These are phyloP conservation scores for Theretra japonica DNA, from an alignment of 2,888 invertebrate genomes.

Conservation along the genomic window DNA sequence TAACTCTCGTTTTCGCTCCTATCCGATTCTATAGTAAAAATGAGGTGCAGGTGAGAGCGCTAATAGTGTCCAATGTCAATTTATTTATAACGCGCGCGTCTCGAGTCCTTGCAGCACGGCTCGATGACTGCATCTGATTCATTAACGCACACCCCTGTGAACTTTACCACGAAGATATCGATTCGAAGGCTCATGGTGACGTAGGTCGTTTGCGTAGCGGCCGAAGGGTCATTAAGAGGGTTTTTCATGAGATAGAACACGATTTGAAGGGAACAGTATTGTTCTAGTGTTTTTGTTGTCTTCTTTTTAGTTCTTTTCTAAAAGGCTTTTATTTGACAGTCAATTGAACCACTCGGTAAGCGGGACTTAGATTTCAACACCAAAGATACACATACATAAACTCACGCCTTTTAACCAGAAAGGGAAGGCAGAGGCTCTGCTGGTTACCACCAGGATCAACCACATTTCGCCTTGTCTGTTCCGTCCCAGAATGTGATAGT, in stretches of 20 bases:
- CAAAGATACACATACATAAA: no score
- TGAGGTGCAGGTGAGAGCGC: background rate
- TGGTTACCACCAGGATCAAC: no score
- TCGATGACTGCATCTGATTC: slow-evolving; percentile 19
- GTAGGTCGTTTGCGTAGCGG: background rate
- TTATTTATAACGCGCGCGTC: slow-evolving; percentile 1
- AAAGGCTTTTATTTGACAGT: no score
- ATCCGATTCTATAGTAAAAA: background rate
- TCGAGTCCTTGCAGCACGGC: slow-evolving; percentile 16
- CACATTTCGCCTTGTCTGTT: no score
- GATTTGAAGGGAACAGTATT: background rate
- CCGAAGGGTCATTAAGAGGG: background rate
- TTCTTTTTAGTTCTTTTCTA: no score
- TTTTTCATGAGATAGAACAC: background rate
- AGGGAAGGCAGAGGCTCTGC: no score
- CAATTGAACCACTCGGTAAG: no score
- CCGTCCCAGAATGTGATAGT: no score
- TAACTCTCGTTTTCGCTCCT: background rate
- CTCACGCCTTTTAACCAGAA: no score
- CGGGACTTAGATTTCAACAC: no score
- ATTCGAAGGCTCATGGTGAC: slow-evolving; percentile 10
- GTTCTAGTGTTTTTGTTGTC: no score
- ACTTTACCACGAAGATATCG: background rate
- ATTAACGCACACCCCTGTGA: slow-evolving; percentile 18
- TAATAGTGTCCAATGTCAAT: slow-evolving; percentile 18